phyloP scores from a whole-genome alignment of 2,888 invertebrate species.

The Amiota communis region DNA sequence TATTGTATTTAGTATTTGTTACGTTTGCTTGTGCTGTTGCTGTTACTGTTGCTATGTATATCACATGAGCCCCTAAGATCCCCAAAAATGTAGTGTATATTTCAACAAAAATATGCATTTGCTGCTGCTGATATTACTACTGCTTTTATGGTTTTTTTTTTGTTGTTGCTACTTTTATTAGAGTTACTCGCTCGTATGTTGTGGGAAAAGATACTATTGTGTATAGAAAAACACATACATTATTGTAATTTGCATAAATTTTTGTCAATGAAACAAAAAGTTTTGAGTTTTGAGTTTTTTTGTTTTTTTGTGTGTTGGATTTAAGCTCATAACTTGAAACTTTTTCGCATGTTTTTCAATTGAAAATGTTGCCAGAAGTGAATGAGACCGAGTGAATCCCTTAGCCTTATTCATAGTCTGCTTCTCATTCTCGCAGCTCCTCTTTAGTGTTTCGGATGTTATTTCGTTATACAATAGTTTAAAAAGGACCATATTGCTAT shows the following conservation, averaged over 20 bases:
- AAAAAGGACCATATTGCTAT: not conserved
- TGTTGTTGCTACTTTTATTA: not conserved
- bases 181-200: not conserved
- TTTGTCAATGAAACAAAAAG: constrained; percentile 24
- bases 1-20: constrained; percentile 6
- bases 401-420: too few species aligned
- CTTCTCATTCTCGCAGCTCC: not conserved
- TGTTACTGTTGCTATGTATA: not conserved
- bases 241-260: constrained; percentile 27
- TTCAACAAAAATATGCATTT: constrained; percentile 12
- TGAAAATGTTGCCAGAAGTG: constrained; percentile 13
- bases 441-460: not conserved
- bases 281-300: not conserved
- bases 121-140: not conserved
- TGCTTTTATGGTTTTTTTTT: not conserved
- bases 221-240: not conserved
- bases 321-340: constrained; percentile 22
- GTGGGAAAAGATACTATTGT: not conserved
- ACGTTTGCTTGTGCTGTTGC: not conserved
- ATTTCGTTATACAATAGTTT: not conserved
- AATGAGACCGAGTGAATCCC: not conserved
- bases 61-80: too few species aligned
- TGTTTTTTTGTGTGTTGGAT: constrained; percentile 6
- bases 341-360: constrained; percentile 24
- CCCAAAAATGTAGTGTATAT: constrained; percentile 11